Conservation (phyloP, 2,888 invertebrate genomes). For the Drosophila siamana region DNA sequence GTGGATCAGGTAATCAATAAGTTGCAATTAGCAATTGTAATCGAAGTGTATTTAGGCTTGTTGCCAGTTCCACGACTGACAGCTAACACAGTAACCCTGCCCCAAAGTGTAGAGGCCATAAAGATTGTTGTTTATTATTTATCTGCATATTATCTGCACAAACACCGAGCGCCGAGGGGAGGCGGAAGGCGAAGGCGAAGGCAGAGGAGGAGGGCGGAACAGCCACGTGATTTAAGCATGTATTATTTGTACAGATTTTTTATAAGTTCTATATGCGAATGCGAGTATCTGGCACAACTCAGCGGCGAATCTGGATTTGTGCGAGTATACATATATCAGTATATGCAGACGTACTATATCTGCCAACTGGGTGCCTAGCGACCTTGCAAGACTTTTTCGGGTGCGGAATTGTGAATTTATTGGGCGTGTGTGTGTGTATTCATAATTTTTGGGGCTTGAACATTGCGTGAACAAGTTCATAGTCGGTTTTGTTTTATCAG, state of each 20-base stretch:
- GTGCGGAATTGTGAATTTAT: constrained; percentile 9
- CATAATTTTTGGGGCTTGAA: constrained; percentile 24
- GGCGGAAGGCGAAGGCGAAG: not conserved
- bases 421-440: no score
- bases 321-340: not conserved
- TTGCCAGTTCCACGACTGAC: constrained; percentile 7
- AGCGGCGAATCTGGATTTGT: constrained; percentile 31
- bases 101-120: constrained; percentile 51
- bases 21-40: constrained; percentile 15
- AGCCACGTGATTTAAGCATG: constrained; percentile 55
- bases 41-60: constrained; percentile 5
- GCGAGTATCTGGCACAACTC: constrained; percentile 32
- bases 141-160: constrained; percentile 62
- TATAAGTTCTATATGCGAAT: constrained; percentile 38
- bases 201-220: no score
- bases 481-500: constrained; percentile 27
- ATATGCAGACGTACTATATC: not conserved
- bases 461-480: constrained; percentile 44
- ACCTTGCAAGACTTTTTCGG: constrained; percentile 22
- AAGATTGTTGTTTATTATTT: constrained; percentile 63
- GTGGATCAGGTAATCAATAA: constrained; percentile 11
- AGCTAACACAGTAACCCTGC: constrained; percentile 26
- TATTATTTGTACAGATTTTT: constrained; percentile 69
- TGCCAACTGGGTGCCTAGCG: constrained; percentile 9
- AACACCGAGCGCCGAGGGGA: not conserved